phyloP scores from a whole-genome alignment of 2,797 vertebrate species.

The Macropus fuliginosus region DNA sequence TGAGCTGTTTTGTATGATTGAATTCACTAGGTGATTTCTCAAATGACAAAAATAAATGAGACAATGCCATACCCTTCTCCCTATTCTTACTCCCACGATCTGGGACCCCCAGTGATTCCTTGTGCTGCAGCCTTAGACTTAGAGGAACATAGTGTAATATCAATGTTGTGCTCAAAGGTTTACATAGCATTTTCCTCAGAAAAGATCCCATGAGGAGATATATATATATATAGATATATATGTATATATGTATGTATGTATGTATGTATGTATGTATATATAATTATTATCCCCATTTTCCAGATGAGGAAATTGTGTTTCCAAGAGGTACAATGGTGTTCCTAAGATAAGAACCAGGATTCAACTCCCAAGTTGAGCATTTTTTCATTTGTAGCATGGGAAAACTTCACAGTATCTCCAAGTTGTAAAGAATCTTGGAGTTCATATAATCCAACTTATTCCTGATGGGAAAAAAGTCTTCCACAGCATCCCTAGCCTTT shows the following conservation, averaged over 20 bases:
- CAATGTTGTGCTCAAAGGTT: background rate
- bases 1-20: background rate
- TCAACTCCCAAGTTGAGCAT: background rate
- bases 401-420: background rate
- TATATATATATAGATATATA: too few relatives aligned
- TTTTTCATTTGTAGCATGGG: background rate
- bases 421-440: background rate
- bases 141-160: background rate
- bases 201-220: background rate
- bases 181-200: background rate
- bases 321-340: background rate
- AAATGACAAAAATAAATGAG: background rate
- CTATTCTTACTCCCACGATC: background rate
- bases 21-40: background rate
- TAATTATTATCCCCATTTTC: background rate
- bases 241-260: too few relatives aligned
- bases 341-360: background rate
- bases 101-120: background rate
- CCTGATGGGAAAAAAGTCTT: background rate
- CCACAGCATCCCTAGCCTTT: background rate
- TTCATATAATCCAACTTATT: background rate
- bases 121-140: background rate
- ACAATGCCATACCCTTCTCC: background rate
- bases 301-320: background rate
- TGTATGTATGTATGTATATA: too few relatives aligned